Evolutionary conservation across 2,888 invertebrate genomes (phyloP), one percentile per base, ranked within the genome.

Genomic region (Hypercompe scribonia): DNA sequence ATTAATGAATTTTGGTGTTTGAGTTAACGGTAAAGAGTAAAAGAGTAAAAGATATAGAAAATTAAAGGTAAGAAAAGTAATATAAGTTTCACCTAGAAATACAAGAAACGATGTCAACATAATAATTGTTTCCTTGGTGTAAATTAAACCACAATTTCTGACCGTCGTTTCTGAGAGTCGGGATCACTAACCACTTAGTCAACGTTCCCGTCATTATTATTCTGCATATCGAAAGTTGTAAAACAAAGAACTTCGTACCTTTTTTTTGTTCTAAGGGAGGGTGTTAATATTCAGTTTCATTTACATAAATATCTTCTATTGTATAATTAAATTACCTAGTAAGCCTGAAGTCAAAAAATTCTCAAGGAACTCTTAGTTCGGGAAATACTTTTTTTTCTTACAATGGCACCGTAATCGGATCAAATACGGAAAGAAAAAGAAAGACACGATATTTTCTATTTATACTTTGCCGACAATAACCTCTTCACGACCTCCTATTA

Each of bases 401-500:
- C 1, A 13, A 63, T 28, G 65, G 31, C 21, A 42, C 34, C 24
- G 42, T 65, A 71, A 74, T 70, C 63, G 63, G 74, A 74, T 71
- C 42, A 54, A 39, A 42, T 67, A 39, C 31, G 24, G 39, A 64
- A 74, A 42, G 67, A 50, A 63, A 67, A 64, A 24, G 18, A 2
- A 54, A 54, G 10, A n/a, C 24, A n/a, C 10, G 10, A 11, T 54
- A 54, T n/a, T 54, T n/a, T 50, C 10, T 54, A 15, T 58, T 58
- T 28, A 3, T 28, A 28, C 13, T 58, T 7, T 46, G 46, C 28
- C 28, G 50, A n/a, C 58, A 28, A 0, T 11, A 58, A 3, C 58
- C 3, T n/a, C 24, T n/a, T 54, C 24, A 54, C 10, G 50, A n/a
- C 8, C 11, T 3, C 50, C n/a, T 54, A 54, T n/a, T 54, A 10